These are phyloP conservation scores for Suillia variegata DNA, from an alignment of 2,888 invertebrate species.

Conservation along the genomic window DNA sequence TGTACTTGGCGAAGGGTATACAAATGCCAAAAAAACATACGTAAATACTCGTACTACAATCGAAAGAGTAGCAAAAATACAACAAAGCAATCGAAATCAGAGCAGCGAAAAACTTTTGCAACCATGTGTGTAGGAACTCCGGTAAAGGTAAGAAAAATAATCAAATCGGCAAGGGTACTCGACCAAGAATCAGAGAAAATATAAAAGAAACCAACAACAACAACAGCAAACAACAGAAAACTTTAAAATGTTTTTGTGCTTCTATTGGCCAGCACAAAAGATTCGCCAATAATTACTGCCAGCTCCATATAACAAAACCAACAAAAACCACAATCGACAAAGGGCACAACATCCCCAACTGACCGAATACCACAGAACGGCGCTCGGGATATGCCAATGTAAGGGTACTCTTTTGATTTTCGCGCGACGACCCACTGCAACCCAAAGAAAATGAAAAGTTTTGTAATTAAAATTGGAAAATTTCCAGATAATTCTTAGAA, in stretches of 20 bases:
- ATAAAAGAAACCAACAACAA: not conserved
- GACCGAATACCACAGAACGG: not conserved
- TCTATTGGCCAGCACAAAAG: not conserved
- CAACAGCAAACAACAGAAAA: not conserved
- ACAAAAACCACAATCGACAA: not conserved
- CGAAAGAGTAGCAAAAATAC: too few relatives aligned
- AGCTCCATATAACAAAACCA: not conserved
- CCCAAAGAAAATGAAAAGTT: constrained; percentile 20
- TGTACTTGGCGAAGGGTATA: too few relatives aligned
- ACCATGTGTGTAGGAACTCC: too few relatives aligned
- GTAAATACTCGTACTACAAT: too few relatives aligned
- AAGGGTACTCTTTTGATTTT: too few relatives aligned
- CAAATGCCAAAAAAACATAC: too few relatives aligned
- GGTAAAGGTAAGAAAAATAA: not conserved
- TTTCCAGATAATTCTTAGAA: constrained; percentile 34
- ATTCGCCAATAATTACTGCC: not conserved
- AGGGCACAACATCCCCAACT: not conserved
- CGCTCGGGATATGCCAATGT: too few relatives aligned
- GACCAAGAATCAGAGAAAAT: not conserved
- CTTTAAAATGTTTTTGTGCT: not conserved
- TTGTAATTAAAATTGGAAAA: constrained; percentile 39
- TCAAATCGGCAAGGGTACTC: constrained; percentile 4
- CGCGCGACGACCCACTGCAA: not conserved
- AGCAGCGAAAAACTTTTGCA: too few relatives aligned
- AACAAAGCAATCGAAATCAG: too few relatives aligned